phyloP scores from a whole-genome alignment of 2,888 invertebrate genomes.

The Balanococcus diminutus region DNA sequence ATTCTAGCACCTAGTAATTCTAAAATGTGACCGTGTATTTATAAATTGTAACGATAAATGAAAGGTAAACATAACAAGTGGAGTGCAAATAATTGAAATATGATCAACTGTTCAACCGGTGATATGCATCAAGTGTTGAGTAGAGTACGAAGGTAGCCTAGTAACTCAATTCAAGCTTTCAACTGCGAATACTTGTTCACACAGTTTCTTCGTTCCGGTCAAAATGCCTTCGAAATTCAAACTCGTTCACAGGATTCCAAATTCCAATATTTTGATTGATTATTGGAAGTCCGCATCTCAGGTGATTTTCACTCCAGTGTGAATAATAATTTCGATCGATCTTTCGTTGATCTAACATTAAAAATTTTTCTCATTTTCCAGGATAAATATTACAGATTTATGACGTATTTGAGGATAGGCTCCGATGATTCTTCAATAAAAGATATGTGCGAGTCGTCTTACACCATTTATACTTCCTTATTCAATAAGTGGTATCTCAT shows the following conservation, averaged over 20 bases:
- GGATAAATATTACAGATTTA: slow-evolving; percentile 22
- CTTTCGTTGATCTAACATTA: background rate
- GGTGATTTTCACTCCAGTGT: slow-evolving; percentile 1
- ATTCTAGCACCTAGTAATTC: too few relatives aligned
- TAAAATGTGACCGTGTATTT: too few relatives aligned
- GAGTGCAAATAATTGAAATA: background rate
- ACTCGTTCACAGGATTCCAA: slow-evolving; percentile 39
- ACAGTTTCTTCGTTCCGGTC: background rate
- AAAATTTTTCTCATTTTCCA: background rate
- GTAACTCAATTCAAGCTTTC: background rate
- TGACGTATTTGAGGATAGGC: background rate
- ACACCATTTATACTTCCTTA: slow-evolving; percentile 20
- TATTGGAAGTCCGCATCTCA: slow-evolving; percentile 4
- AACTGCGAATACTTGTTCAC: background rate
- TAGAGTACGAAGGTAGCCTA: background rate
- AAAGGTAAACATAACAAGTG: background rate
- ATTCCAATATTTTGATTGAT: slow-evolving; percentile 39
- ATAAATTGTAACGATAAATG: background rate
- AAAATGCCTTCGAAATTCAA: slow-evolving; percentile 9
- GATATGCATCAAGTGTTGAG: slow-evolving; percentile 9
- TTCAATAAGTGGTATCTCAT: slow-evolving; percentile 41
- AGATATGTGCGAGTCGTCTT: background rate
- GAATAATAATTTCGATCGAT: background rate
- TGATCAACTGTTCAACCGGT: background rate
- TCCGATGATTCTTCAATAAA: background rate